Evolutionary conservation across 2,113 vertebrate species (phyloP).

Genomic region (Ophthalmolycus amberensis): DNA sequence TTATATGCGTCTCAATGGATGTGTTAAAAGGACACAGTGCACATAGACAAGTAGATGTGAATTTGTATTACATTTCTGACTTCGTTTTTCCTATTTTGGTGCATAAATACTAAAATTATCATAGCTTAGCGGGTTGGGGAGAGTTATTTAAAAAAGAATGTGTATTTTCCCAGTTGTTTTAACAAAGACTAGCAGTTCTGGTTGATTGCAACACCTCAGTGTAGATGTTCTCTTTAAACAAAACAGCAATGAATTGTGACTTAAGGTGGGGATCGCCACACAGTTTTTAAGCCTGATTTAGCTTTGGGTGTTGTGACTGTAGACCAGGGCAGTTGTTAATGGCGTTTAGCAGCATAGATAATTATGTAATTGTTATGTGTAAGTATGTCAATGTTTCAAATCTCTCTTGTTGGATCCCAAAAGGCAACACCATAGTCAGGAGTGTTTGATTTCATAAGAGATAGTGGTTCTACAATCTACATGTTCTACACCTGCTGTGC

Average conservation of each 20-base stretch:
- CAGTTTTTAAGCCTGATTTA: slow-evolving; percentile 7
- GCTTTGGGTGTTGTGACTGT: slow-evolving; percentile 1
- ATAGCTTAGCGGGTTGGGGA: too few relatives aligned
- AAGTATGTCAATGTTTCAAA: slow-evolving; percentile 5
- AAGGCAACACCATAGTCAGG: neutral
- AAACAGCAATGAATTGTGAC: slow-evolving; percentile 6
- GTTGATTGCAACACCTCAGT: slow-evolving; percentile 28
- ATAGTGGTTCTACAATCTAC: neutral
- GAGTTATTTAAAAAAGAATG: neutral
- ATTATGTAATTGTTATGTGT: slow-evolving; percentile 6
- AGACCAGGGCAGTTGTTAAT: neutral
- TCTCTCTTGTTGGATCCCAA: slow-evolving; percentile 2
- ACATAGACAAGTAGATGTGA: neutral
- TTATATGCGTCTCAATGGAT: neutral
- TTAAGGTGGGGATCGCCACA: neutral
- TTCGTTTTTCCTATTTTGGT: neutral
- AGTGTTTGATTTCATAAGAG: neutral
- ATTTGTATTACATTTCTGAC: neutral
- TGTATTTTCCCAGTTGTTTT: slow-evolving; percentile 4
- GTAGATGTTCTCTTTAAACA: neutral
- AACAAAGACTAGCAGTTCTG: slow-evolving; percentile 1
- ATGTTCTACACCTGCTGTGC: neutral
- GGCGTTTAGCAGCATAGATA: neutral
- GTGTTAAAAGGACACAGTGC: neutral
- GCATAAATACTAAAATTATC: neutral